These are phyloP conservation scores for Oriolus oriolus DNA, from an alignment of 2,113 vertebrate species.

Conservation along the genomic window DNA sequence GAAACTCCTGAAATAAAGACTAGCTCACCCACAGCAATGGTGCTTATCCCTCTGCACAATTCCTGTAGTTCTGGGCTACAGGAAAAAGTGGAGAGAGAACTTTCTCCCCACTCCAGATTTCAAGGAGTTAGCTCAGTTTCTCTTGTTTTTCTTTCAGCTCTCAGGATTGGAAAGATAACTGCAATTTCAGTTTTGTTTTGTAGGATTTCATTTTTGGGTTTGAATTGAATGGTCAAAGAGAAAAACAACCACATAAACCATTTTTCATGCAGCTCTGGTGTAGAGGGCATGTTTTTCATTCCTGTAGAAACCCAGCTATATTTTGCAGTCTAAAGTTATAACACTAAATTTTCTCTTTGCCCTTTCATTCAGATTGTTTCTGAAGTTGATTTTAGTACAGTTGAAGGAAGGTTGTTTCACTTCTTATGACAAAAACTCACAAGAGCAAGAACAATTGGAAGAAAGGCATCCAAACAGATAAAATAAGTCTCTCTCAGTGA, in stretches of 20 bases:
- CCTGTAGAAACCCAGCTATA: background rate
- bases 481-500: background rate
- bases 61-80: background rate
- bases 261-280: fast-evolving
- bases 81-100: background rate
- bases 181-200: background rate
- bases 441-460: background rate
- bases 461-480: background rate
- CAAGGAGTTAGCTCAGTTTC: background rate
- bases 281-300: background rate
- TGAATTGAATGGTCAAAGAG: background rate
- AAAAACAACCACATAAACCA: background rate
- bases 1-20: background rate
- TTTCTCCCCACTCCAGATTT: background rate
- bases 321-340: background rate
- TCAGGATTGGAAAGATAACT: background rate
- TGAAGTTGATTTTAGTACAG: background rate
- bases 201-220: background rate
- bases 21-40: background rate
- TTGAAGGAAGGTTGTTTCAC: background rate
- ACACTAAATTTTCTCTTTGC: background rate
- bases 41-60: background rate
- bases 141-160: background rate
- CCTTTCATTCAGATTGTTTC: background rate
- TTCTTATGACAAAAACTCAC: background rate